A percentile compares a stretch with the other conserved stretches of the same genome.
These are phyloP conservation scores for Eubasilissa regina DNA, from an alignment of 1,140 invertebrate genomes.

Conservation along the genomic window DNA sequence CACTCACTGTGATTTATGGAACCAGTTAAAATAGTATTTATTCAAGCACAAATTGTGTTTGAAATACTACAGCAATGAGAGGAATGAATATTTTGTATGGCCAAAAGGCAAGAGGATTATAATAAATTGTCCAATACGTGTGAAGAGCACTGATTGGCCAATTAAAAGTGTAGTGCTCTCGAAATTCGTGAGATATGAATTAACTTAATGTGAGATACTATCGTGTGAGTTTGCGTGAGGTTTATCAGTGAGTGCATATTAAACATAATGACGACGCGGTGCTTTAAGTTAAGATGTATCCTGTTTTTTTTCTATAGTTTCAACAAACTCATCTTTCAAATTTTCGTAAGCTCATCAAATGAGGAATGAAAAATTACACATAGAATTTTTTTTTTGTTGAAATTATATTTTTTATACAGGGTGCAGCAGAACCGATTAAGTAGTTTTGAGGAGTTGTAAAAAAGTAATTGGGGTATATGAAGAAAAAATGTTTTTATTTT, in stretches of 20 bases:
- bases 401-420: no score
- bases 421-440: no score
- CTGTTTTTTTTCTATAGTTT: constrained; percentile 1
- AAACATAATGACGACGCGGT: constrained; percentile 31
- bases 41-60: constrained; percentile 15
- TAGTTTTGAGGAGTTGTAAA: no score
- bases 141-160: constrained; percentile 56
- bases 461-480: no score
- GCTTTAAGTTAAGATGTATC: neutral
- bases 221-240: constrained; percentile 13
- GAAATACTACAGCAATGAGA: constrained; percentile 7
- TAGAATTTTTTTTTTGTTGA: no score
- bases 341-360: no score
- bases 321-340: neutral
- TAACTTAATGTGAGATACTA: constrained; percentile 51
- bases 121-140: constrained; percentile 47
- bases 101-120: constrained; percentile 41
- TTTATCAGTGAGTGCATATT: constrained; percentile 35
- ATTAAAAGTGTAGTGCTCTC: constrained; percentile 57
- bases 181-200: constrained; percentile 55
- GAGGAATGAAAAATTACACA: no score
- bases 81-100: constrained; percentile 4
- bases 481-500: no score
- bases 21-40: constrained; percentile 40
- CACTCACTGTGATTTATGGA: constrained; percentile 17